These are phyloP conservation scores for Amiota mariae DNA, from an alignment of 2,888 invertebrate species.

Conservation along the genomic window DNA sequence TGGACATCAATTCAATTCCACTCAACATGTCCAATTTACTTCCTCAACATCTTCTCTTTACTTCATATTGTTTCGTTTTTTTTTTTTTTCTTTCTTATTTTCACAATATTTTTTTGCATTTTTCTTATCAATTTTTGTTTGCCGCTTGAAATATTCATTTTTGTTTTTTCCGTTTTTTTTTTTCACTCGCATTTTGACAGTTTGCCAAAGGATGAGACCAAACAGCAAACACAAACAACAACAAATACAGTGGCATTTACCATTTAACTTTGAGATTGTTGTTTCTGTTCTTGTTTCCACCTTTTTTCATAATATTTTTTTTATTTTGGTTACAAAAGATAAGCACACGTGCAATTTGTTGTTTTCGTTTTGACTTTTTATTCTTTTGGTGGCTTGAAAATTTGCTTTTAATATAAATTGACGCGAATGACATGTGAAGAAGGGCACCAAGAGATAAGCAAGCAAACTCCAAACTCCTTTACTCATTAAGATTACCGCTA, in stretches of 20 bases:
- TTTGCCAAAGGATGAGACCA: background rate
- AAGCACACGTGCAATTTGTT: conserved; percentile 36
- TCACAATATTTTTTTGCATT: conserved; percentile 55
- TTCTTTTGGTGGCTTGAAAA: background rate
- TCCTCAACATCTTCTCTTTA: conserved; percentile 26
- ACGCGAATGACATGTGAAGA: conserved; percentile 16
- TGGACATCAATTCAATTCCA: conserved; percentile 14
- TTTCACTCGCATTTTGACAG: background rate
- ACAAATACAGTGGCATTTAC: conserved; percentile 63
- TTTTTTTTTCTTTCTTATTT: conserved; percentile 54
- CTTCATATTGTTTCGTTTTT: conserved; percentile 23
- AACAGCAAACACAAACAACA: background rate
- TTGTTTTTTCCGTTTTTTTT: background rate
- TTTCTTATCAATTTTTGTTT: conserved; percentile 21
- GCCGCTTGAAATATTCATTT: conserved; percentile 24
- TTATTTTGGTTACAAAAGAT: conserved; percentile 54
- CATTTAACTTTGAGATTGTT: conserved; percentile 62
- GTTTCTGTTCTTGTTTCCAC: conserved; percentile 44
- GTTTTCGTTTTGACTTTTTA: background rate
- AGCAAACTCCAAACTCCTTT: no score
- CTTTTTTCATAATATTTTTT: background rate
- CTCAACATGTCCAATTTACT: conserved; percentile 43
- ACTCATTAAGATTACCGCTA: no score
- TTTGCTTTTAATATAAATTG: conserved; percentile 15
- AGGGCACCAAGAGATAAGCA: no score